Evolutionary conservation across 2,113 vertebrate genomes (phyloP).

Genomic region (Dicaeum eximium): DNA sequence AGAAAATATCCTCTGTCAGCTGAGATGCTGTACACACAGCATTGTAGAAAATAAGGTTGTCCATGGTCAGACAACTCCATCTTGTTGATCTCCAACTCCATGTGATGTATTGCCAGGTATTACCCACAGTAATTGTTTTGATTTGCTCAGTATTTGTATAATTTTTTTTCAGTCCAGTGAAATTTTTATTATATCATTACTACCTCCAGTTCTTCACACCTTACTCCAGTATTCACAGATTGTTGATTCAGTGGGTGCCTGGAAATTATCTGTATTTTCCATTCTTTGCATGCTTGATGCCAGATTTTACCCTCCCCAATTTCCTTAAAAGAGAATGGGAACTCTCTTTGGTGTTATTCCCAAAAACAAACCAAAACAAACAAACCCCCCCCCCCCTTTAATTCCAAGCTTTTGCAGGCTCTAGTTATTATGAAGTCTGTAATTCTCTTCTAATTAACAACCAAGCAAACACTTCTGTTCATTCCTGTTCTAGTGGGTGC

Average conservation of each 20-base stretch:
- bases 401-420: neutral
- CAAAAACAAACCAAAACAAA: neutral
- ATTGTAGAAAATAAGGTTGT: neutral
- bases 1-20: neutral
- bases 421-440: neutral
- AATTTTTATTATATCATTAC: neutral
- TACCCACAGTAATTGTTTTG: neutral
- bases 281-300: neutral
- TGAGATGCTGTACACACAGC: neutral
- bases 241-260: neutral
- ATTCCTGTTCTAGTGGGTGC: neutral
- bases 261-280: neutral
- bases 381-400: neutral
- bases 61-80: neutral
- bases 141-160: neutral
- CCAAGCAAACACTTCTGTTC: neutral
- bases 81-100: no score
- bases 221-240: neutral
- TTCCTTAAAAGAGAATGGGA: neutral
- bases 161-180: neutral
- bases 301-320: neutral
- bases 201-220: neutral
- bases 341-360: neutral
- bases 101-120: neutral
- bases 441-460: neutral